Base-by-base conservation (phyloP, 2,888 invertebrate genomes). In the Hedychridium roseum region DNA sequence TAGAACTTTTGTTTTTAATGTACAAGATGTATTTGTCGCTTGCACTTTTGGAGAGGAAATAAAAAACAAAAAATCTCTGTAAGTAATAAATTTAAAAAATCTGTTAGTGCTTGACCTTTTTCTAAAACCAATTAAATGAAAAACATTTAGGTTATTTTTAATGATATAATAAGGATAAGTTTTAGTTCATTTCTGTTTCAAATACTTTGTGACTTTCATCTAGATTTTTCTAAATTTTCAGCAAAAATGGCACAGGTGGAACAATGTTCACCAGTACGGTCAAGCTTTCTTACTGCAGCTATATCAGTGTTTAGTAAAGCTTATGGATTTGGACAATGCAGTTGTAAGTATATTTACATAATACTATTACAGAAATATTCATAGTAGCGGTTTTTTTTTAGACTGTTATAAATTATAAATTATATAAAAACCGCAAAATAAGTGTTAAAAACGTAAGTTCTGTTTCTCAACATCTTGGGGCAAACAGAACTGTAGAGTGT, bases 21-120 rank as follows among this genome's bases (percentile, higher is more conserved):
- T 60, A 74, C 92, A 93, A 66, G 85, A 86, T 28, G 88, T 85
- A 82, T 94, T 94, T 28, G 91, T 90, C 56, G 84, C 79, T 16
- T 80, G 70, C 31, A 91, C 83, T 79, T 85, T 89, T 20, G 86
- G 84, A 27, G 85, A 81, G 56, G 88, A 86, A 58, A 92, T 82
- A 68, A 85, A 83, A 72, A 84, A 86, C 28, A 92, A 80, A 68
- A 92, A 89, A 62, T 89, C 84, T 73, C 92, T 91, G 82, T 84
- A 85, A 64, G 72, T 66, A 67, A 32, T 38, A 49, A 35, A 41
- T 9, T 38, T 42, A n/a, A n/a, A n/a, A n/a, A n/a, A n/a, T n/a
- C n/a, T n/a, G n/a, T n/a, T n/a, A n/a, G n/a, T n/a, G n/a, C n/a
- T n/a, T n/a, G n/a, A n/a, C n/a, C n/a, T n/a, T n/a, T n/a, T n/a